Evolutionary conservation across 2,113 vertebrate genomes (phyloP).

Genomic region (Lonchura striata): DNA sequence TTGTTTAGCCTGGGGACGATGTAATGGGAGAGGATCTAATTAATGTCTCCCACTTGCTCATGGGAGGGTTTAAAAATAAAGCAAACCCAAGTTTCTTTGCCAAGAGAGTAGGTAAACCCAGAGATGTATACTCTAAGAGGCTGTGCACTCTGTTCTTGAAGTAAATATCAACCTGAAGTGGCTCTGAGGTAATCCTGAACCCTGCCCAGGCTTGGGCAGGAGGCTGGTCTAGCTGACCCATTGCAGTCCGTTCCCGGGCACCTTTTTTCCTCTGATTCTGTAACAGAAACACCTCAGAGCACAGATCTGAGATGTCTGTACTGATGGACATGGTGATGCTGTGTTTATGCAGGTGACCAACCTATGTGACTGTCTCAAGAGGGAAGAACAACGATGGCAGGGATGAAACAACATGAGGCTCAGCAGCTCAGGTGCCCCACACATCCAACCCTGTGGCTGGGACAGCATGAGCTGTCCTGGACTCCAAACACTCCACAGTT

Average conservation of each 20-base stretch:
- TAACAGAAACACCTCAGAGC: not conserved
- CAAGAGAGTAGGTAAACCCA: not conserved
- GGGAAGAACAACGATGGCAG: not conserved
- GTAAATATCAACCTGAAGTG: not conserved
- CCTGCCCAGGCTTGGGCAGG: not conserved
- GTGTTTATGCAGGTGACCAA: rapidly evolving
- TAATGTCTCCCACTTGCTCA: not conserved
- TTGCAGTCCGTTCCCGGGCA: not conserved
- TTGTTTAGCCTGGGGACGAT: not conserved
- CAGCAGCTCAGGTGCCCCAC: not conserved
- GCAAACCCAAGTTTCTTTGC: not conserved
- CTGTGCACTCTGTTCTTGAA: not conserved
- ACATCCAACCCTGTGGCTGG: rapidly evolving
- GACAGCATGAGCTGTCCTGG: not conserved
- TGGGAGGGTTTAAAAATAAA: not conserved
- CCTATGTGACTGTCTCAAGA: not conserved
- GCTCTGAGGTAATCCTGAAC: not conserved
- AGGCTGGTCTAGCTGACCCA: not conserved
- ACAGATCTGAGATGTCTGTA: rapidly evolving
- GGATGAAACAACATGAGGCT: not conserved
- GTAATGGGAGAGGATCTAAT: not conserved
- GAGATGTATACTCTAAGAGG: not conserved
- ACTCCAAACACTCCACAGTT: not conserved
- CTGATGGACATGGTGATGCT: not conserved
- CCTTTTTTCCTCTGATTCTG: not conserved